Evolutionary conservation across 2,888 invertebrate species (phyloP).

Genomic region (Chalcosyrphus nemorum): DNA sequence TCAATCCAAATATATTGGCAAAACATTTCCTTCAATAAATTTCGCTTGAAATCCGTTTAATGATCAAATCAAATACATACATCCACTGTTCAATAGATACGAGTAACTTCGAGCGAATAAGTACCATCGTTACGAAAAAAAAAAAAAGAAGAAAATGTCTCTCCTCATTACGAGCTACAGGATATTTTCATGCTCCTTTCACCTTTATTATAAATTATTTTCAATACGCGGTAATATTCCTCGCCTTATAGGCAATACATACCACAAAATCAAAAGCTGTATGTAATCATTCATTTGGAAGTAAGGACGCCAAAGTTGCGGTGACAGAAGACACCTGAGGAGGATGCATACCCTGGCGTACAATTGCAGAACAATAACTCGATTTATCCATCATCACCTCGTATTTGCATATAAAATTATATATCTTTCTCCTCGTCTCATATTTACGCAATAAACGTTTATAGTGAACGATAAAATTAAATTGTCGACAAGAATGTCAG

Average conservation of each 20-base stretch:
- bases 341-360: slow-evolving; percentile 45
- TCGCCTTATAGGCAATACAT: slow-evolving; percentile 27
- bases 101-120: not conserved
- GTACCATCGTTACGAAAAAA: not conserved
- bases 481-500: slow-evolving; percentile 63
- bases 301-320: slow-evolving; percentile 8
- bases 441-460: slow-evolving; percentile 68
- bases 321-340: slow-evolving; percentile 12
- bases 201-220: slow-evolving; percentile 45
- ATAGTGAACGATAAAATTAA: slow-evolving; percentile 71
- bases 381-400: slow-evolving; percentile 35
- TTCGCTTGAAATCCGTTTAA: not conserved
- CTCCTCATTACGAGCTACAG: not conserved
- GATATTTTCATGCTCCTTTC: not conserved
- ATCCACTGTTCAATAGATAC: not conserved
- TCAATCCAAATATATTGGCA: too few relatives aligned
- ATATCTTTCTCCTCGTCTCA: slow-evolving; percentile 38
- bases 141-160: not conserved
- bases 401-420: slow-evolving; percentile 62
- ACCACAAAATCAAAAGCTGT: slow-evolving; percentile 49
- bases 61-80: not conserved
- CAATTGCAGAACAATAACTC: slow-evolving; percentile 61
- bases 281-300: slow-evolving; percentile 30
- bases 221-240: slow-evolving; percentile 27
- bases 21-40: slow-evolving; percentile 4